Evolutionary conservation across 2,888 invertebrate genomes (phyloP).

Genomic region (Leptura quadrifasciata): DNA sequence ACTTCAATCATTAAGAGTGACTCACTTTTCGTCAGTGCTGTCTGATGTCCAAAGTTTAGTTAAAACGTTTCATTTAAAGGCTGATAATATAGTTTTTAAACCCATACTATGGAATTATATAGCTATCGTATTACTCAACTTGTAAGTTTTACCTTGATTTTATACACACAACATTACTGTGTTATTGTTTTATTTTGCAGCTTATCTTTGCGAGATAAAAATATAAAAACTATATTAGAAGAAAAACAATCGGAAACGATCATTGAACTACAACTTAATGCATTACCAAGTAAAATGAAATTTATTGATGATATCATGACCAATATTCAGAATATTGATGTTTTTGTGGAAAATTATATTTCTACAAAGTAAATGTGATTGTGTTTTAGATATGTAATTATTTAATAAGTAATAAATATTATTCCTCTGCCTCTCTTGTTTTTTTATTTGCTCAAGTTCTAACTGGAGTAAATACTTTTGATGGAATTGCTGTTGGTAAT

Average conservation of each 20-base stretch:
- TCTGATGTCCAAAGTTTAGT: constrained; percentile 76
- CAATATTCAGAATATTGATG: constrained; percentile 60
- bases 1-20: constrained; percentile 57
- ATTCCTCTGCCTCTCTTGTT: not conserved
- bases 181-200: constrained; percentile 57
- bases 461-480: not conserved
- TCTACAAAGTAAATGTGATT: constrained; percentile 44
- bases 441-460: not conserved
- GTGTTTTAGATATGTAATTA: constrained; percentile 8
- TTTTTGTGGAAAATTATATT: constrained; percentile 62
- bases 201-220: constrained; percentile 64
- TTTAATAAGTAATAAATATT: constrained; percentile 31
- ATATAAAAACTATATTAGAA: constrained; percentile 60
- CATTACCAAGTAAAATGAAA: constrained; percentile 57
- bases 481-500: not conserved
- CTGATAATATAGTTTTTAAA: constrained; percentile 84
- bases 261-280: constrained; percentile 56
- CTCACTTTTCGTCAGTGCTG: constrained; percentile 58
- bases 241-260: constrained; percentile 58
- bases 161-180: constrained; percentile 8
- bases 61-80: constrained; percentile 81
- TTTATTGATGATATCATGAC: constrained; percentile 59
- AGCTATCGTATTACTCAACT: constrained; percentile 81
- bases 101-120: constrained; percentile 84
- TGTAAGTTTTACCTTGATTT: constrained; percentile 74